Base-by-base conservation (phyloP, 2,797 vertebrate species). In the Gobionotothen gibberifrons region DNA sequence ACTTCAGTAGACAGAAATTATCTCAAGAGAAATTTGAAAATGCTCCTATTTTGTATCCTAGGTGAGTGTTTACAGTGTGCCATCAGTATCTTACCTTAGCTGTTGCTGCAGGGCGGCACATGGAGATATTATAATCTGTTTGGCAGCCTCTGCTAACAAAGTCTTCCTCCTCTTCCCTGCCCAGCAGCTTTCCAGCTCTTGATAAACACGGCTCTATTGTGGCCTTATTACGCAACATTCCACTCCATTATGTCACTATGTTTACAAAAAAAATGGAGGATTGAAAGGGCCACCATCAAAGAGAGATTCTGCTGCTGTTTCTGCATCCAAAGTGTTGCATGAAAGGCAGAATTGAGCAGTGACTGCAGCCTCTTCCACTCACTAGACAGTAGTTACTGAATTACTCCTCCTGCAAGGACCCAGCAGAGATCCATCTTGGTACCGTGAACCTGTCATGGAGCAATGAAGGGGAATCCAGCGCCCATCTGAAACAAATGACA, bases 401-500 rank as follows among this genome's bases (percentile, higher is more conserved):
- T 93, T 92, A 89, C 83, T 89, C 88, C 86, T 92, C 89, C 77
- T 87, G 90, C 80, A 79, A 78, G 82, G 92, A 89, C 86, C 85
- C 79, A 90, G 79, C 81, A 78, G 80, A 91, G 92, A 94, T 94
- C 90, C 90, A 93, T 95, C 93, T 94, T 91, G 86, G 88, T 89
- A 88, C 86, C 71, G 86, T 87, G 91, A 92, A 93, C 93, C 91
- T 93, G 92, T 94, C 93, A 93, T 88, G 85, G 82, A 92, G 93
- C 89, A 90, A 87, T 85, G 91, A 85, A 89, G 91, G 89, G 92
- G 91, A 93, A 94, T 94, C 93, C 93, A 88, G 89, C 81, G 85
- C 90, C 92, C 88, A 91, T 94, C 93, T 93, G 88, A 96, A 96
- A 95, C 93, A 95, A 95, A 96, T 95, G 95, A 95, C 94, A 94